phyloP scores from a whole-genome alignment of 2,888 invertebrate species.

The Lasioglossum calceatum region DNA sequence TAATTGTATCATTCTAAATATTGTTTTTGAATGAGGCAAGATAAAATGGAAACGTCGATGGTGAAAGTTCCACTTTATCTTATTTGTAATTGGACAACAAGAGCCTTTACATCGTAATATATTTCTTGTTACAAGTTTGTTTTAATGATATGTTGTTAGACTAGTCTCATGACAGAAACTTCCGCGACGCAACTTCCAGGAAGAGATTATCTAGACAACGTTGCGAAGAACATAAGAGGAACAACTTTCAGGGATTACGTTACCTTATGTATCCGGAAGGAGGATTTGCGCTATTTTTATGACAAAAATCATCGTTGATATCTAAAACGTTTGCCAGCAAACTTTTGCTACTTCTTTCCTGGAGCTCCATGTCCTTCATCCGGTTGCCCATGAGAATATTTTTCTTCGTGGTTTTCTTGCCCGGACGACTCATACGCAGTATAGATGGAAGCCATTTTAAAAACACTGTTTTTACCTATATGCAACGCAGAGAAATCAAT shows the following conservation, averaged over 20 bases:
- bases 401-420: conserved; percentile 96
- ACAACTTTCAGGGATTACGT: neutral
- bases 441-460: conserved; percentile 99
- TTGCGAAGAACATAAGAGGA: neutral
- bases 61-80: neutral
- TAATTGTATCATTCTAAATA: neutral
- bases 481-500: conserved; percentile 3
- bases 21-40: neutral
- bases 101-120: neutral
- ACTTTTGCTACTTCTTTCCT: conserved; percentile 97
- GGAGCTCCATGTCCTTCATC: conserved; percentile 96
- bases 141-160: neutral
- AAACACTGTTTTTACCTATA: conserved; percentile 97
- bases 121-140: neutral
- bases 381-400: conserved; percentile 95
- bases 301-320: conserved; percentile 97
- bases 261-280: conserved; percentile 79
- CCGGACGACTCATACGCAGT: conserved; percentile 97
- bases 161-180: conserved; percentile 8
- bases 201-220: neutral
- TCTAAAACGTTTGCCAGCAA: conserved; percentile 97
- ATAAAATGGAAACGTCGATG: neutral
- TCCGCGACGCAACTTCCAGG: neutral
- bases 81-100: neutral
- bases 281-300: conserved; percentile 86